Conservation (phyloP, 2,888 invertebrate species). For the Oasisia sp. region DNA sequence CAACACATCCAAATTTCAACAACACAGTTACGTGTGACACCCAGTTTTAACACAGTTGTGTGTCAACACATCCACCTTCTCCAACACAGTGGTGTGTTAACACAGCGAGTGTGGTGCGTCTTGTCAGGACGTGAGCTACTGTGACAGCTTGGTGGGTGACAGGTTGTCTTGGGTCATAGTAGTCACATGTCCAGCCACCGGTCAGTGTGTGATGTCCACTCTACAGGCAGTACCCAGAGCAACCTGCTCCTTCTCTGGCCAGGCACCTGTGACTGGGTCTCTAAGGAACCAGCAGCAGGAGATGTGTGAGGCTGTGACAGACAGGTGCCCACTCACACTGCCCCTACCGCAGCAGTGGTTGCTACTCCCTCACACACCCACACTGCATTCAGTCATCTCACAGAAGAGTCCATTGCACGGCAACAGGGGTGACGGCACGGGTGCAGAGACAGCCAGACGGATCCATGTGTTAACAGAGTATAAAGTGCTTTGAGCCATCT, state of each 20-base stretch:
- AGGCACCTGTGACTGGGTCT: not conserved
- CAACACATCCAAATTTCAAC: not conserved
- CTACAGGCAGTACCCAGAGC: not conserved
- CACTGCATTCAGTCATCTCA: not conserved
- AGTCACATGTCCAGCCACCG: no score
- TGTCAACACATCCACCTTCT: no score
- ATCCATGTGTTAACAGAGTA: not conserved
- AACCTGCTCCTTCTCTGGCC: not conserved
- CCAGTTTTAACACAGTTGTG: no score
- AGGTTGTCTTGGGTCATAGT: no score
- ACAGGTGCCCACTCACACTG: not conserved
- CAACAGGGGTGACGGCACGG: not conserved
- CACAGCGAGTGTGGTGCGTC: no score
- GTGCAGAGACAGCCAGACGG: not conserved
- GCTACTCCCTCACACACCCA: constrained; percentile 7
- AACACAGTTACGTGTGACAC: no score
- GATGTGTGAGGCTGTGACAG: not conserved
- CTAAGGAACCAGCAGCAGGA: not conserved
- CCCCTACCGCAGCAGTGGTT: not conserved
- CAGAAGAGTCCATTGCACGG: not conserved
- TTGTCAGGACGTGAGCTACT: not conserved
- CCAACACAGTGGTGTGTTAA: no score
- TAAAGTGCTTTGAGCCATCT: not conserved
- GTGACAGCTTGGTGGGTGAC: no score
- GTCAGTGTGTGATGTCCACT: not conserved